Evolutionary conservation across 2,113 vertebrate genomes (phyloP), one percentile per base, ranked within the genome.

Genomic region (Siphamia tubifer): DNA sequence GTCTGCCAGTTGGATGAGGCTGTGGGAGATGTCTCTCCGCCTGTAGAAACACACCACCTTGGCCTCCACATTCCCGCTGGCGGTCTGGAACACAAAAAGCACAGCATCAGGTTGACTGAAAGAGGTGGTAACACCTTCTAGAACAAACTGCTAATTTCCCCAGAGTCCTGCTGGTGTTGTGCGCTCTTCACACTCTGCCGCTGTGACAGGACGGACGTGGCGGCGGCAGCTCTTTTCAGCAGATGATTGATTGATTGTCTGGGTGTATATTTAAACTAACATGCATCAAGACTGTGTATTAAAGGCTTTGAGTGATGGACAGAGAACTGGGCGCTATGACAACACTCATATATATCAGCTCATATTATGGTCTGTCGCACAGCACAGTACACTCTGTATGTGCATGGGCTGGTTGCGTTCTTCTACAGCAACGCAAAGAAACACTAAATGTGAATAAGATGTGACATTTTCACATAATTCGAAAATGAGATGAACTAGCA

Each of bases 1-100:
- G 91, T 99, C 97, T 79, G 97, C 96, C 75, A 99, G 95, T 93
- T 98, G 96, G 88, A 99, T 96, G 79, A 99, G 97, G 68, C 95
- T 98, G 93, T 98, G 96, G 56, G 97, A 98, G 87, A 99, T 99
- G 89, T 99, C 97, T 86, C 97, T 94, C 76, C 97, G 86, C 78
- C 97, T 95, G 89, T 98, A 99, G 92, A 99, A 99, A 88, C 97
- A 99, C 52, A 99, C 96, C 77, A 99, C 97, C 92, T 99, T 99
- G 74, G 97, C 97, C 91, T 99, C 97, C 90, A 99, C 97, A 0
- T 98, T 99, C 74, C 97, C 97, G 83, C 94, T 98, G 49, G 96
- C 95, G 28, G 96, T 99, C 97, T 99, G 92, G 88, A 92, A 94
- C 24, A 23, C 34, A 79, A 28, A 79, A 21, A 1, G 73, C 9